Conservation (phyloP, 2,888 invertebrate species). For the Caenorhabditis sp. region DNA sequence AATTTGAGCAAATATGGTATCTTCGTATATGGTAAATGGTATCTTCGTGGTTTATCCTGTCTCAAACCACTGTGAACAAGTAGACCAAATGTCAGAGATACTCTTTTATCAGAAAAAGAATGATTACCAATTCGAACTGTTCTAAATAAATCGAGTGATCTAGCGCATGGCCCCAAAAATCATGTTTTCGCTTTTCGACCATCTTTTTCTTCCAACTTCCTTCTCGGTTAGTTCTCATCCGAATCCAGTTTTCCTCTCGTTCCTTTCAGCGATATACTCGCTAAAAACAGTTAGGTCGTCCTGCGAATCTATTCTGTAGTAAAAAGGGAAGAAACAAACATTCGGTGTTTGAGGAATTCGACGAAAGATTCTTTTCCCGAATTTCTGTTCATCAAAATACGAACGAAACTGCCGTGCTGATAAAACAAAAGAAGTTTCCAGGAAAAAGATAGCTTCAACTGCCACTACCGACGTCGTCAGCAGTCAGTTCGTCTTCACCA, state of each 20-base stretch:
- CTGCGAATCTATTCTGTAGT: background rate
- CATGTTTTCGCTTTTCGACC: constrained; percentile 6
- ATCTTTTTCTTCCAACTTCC: background rate
- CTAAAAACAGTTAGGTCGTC: constrained; percentile 13
- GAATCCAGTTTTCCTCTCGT: constrained; percentile 18
- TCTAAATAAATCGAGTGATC: constrained; percentile 8
- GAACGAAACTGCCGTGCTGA: too few relatives aligned
- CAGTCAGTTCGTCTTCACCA: background rate
- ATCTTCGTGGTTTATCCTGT: too few relatives aligned
- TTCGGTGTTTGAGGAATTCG: constrained; percentile 2
- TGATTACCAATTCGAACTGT: too few relatives aligned
- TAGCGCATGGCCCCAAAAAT: constrained; percentile 15
- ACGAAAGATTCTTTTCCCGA: background rate
- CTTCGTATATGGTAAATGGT: too few relatives aligned
- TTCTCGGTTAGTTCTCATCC: background rate
- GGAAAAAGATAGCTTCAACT: constrained; percentile 1
- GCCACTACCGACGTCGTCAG: constrained; percentile 10
- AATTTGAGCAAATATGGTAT: too few relatives aligned
- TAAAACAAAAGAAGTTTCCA: background rate
- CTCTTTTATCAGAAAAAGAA: too few relatives aligned
- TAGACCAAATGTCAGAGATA: too few relatives aligned
- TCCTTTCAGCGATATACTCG: constrained; percentile 20
- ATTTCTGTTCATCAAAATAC: background rate
- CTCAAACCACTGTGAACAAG: too few relatives aligned
- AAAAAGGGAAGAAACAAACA: constrained; percentile 3